These are phyloP conservation scores for Anniella stebbinsi DNA, from an alignment of 2,797 vertebrate genomes.

Conservation along the genomic window DNA sequence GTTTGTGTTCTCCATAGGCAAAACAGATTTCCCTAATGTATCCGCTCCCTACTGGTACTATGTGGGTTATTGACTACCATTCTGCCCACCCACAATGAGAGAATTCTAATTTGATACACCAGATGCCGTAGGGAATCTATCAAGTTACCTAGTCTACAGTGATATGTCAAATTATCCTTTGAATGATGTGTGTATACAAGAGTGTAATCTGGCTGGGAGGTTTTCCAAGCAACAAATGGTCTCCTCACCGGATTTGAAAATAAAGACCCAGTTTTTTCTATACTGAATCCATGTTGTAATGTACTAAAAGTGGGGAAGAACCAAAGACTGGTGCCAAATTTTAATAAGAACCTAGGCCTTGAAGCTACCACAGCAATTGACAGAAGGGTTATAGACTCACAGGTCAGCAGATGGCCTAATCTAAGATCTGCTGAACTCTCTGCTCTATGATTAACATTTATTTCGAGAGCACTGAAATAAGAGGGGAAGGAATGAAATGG, in stretches of 20 bases:
- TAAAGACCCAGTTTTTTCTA: conserved; percentile 5
- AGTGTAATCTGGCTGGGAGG: background rate
- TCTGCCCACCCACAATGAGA: background rate
- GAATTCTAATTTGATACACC: background rate
- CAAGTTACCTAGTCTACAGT: background rate
- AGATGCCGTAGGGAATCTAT: background rate
- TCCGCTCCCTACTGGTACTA: background rate
- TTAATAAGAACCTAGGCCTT: background rate
- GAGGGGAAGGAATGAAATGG: conserved; percentile 55
- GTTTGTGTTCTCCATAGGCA: background rate
- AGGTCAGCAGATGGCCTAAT: conserved; percentile 41
- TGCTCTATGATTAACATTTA: conserved; percentile 47
- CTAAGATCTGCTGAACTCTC: conserved; percentile 26
- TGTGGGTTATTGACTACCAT: background rate
- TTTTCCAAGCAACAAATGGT: background rate
- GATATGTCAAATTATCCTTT: conserved; percentile 7
- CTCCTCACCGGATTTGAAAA: background rate
- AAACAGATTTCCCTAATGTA: background rate
- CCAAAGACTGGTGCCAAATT: background rate
- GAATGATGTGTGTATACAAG: background rate
- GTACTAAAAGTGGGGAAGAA: background rate
- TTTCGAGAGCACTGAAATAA: conserved; percentile 53
- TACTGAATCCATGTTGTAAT: background rate
- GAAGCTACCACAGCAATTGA: conserved; percentile 1
- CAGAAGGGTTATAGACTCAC: background rate